phyloP scores from a whole-genome alignment of 92 coral and sea anemone genomes.

The Porites cylindrica region DNA sequence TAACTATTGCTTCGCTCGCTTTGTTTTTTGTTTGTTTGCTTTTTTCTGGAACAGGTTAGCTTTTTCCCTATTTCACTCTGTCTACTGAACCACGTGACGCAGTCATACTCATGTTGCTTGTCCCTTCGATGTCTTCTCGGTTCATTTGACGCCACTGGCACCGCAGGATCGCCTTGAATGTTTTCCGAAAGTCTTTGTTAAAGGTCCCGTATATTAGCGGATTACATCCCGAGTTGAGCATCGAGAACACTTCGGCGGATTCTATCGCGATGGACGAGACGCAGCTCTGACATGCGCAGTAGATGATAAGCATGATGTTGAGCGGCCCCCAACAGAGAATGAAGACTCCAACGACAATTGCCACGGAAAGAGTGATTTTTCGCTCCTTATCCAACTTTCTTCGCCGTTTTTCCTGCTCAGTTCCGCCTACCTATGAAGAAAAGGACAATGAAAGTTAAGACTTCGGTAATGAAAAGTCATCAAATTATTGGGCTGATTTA shows the following conservation, averaged over 20 bases:
- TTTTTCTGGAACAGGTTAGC: too few species aligned
- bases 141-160: slow-evolving; percentile 61
- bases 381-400: slow-evolving; percentile 78
- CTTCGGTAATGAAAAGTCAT: too few species aligned
- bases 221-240: slow-evolving; percentile 86
- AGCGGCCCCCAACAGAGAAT: slow-evolving; percentile 91
- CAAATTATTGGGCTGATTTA: too few species aligned
- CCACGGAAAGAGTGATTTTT: slow-evolving; percentile 81
- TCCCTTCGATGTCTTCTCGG: slow-evolving; percentile 43
- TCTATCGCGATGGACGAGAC: slow-evolving; percentile 79
- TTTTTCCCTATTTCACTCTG: not conserved
- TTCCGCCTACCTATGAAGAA: slow-evolving; percentile 46
- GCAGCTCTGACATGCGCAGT: slow-evolving; percentile 82
- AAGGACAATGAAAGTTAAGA: not conserved
- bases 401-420: slow-evolving; percentile 68
- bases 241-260: slow-evolving; percentile 73
- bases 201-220: slow-evolving; percentile 85
- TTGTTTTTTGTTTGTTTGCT: too few species aligned
- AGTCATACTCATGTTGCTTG: not conserved
- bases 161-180: slow-evolving; percentile 73
- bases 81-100: not conserved
- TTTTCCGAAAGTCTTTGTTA: slow-evolving; percentile 78
- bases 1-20: too few species aligned
- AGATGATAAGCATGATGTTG: slow-evolving; percentile 77
- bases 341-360: slow-evolving; percentile 84